Base-by-base conservation (phyloP, 2,888 invertebrate genomes). In the Tenthredo notha region DNA sequence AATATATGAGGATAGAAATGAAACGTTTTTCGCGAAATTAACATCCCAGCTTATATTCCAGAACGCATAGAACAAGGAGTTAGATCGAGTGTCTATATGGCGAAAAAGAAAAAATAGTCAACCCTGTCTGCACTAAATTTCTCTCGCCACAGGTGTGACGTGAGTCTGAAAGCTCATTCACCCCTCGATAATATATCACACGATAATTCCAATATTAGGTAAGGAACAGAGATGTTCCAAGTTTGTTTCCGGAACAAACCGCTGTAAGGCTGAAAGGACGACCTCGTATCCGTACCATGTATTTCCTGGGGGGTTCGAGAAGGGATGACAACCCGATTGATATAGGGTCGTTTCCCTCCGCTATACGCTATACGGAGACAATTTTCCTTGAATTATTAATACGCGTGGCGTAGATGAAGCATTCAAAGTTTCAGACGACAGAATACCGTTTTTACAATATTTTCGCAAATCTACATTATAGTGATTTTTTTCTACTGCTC, bases 121-220 rank as follows among this genome's bases (percentile, higher is more conserved):
- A 7, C 0, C 9, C 29, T 29, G 54, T 54, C 54, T 37, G 77
- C 47, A 54, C 50, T 58, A 40, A 80, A 80, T 80, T 61, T 80
- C 6, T 80, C 61, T n/a, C 80, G 61, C 43, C 50, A 29, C 78
- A 84, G 84, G 78, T 84, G 84, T 78, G 33, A 67, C 84, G 50
- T 12, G 47, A 37, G 21, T n/a, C 47, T 47, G 47, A 40, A 50
- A 37, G 40, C 18, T 7, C 72, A 43, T 43, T 61, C 61, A 61
- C 67, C 78, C 78, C 78, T 84, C 43, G 50, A 78, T 77, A 40
- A 78, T 84, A 84, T 67, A 84, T 84, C 84, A 84, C 84, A 54
- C 65, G 67, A 84, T 84, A 75, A 84, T 77, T 84, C 84, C 77
- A 21, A 84, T 84, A 84, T 84, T 78, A 77, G 43, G 84, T 84